These are phyloP conservation scores for Astropecten irregularis DNA, from an alignment of 53 echinoderm and acorn worm genomes.

Conservation along the genomic window DNA sequence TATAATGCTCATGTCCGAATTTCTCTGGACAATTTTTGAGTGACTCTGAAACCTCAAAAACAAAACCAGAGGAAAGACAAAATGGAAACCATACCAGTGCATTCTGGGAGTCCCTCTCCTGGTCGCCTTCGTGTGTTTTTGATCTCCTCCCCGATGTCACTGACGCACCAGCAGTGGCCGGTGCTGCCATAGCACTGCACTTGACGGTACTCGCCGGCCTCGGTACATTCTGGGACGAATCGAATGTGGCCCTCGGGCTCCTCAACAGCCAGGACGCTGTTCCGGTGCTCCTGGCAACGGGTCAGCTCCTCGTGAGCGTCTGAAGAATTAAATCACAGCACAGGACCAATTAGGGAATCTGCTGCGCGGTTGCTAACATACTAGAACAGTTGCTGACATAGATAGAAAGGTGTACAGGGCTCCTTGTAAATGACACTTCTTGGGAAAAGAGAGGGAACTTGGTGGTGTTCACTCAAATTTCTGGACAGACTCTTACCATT, in stretches of 20 bases:
- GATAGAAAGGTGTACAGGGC: too few relatives aligned
- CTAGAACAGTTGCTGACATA: too few relatives aligned
- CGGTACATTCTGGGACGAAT: slow-evolving; percentile 73
- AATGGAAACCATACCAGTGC: slow-evolving; percentile 67
- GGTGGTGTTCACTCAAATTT: too few relatives aligned
- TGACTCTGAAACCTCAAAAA: too few relatives aligned
- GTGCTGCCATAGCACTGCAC: slow-evolving; percentile 72
- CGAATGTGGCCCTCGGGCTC: slow-evolving; percentile 26
- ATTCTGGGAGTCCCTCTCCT: slow-evolving; percentile 52
- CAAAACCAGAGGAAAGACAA: too few relatives aligned
- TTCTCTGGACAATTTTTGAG: too few relatives aligned
- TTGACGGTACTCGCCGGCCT: slow-evolving; percentile 68
- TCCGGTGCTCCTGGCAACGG: slow-evolving; percentile 60
- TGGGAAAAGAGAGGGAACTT: too few relatives aligned
- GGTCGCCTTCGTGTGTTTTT: slow-evolving; percentile 64
- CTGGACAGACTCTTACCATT: slow-evolving; percentile 41
- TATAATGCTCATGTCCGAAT: too few relatives aligned
- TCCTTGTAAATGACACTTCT: too few relatives aligned
- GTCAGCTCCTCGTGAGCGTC: slow-evolving; percentile 50
- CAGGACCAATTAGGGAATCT: too few relatives aligned
- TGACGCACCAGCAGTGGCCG: slow-evolving; percentile 83
- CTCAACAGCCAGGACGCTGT: slow-evolving; percentile 5
- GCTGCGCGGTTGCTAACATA: too few relatives aligned
- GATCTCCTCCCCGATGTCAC: slow-evolving; percentile 69
- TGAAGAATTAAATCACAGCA: too few relatives aligned